Base-by-base conservation (phyloP, 2,113 vertebrate species). In the Alces alces region DNA sequence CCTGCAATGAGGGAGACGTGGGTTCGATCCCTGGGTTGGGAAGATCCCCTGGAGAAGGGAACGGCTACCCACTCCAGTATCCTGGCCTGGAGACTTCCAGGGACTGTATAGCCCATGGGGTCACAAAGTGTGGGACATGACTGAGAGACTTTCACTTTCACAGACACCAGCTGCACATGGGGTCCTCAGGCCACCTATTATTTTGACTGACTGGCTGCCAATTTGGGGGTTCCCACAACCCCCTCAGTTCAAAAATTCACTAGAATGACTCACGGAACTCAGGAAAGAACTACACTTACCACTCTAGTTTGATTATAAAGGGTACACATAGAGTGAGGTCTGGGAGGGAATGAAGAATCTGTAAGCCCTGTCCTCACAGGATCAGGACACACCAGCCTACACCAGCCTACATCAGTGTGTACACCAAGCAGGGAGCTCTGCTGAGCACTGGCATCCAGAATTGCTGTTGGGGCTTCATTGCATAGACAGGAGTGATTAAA, bases 21-120 rank as follows among this genome's bases (percentile, higher is more conserved):
- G 19, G n/a, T 12, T 39, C 0, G 0, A 23, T 43, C 50, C 66
- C 66, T 36, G 66, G n/a, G 4, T 23, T 6, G 2, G n/a, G 66
- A 70, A 36, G 19, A 23, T 10, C 33, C 17, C 64, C 33, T 66
- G 33, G 64, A 66, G 64, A 66, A 66, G 64, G 33, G 16, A 66
- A 66, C 0, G 0, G 8, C 64, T 36, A n/a, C 64, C 64, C n/a
- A 70, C 64, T 70, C 19, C 19, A 70, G 66, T 12, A 70, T 73
- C 25, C 36, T 73, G 5, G 66, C 66, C 66, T 73, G n/a, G 66
- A 70, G 19, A 70, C 23, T 39, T 10, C 66, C 64, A 30, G 7
- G 60, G 60, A 1, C 58, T 60, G 58, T n/a, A 64, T 7, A 17
- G 30, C 33, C 30, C 17, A 36, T 6, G n/a, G 19, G 17, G 5